Evolutionary conservation across 2,888 invertebrate species (phyloP).

Genomic region (Sinhomidia bicolor): DNA sequence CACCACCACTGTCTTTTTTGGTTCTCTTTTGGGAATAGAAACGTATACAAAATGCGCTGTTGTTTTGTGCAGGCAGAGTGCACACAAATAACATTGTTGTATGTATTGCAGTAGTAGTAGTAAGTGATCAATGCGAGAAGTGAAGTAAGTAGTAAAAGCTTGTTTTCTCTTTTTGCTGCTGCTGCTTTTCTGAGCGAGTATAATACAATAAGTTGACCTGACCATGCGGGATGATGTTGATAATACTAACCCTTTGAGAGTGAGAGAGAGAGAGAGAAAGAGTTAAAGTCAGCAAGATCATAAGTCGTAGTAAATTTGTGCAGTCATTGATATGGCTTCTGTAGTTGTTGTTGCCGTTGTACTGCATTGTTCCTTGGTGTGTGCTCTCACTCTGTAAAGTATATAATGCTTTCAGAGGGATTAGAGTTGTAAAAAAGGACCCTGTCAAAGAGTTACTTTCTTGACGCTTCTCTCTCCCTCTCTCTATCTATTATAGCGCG

Average conservation of each 20-base stretch:
- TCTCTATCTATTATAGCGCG: too few species aligned
- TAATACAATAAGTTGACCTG: conserved; percentile 22
- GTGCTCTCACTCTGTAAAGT: conserved; percentile 33
- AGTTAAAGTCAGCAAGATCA: conserved; percentile 30
- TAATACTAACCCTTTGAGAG: conserved; percentile 12
- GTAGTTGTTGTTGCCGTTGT: conserved; percentile 17
- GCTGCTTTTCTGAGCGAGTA: background rate
- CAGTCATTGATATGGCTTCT: conserved; percentile 68
- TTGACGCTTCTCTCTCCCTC: conserved; percentile 8
- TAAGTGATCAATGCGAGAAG: background rate
- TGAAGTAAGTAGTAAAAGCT: conserved; percentile 22
- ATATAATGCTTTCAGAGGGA: conserved; percentile 61
- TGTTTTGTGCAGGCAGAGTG: too few species aligned
- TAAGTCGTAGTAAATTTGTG: conserved; percentile 69
- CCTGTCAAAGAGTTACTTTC: conserved; percentile 63
- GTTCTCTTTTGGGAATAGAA: conserved; percentile 40
- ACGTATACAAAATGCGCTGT: conserved; percentile 12
- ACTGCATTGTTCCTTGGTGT: conserved; percentile 27
- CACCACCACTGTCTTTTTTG: conserved; percentile 38
- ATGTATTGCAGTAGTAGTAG: background rate
- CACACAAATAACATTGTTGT: background rate
- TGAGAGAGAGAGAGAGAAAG: background rate
- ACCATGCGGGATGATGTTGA: background rate
- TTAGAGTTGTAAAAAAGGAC: conserved; percentile 64
- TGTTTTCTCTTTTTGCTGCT: conserved; percentile 19